Conservation (phyloP, 1,140 invertebrate species). For the Zaprionus ornatus region DNA sequence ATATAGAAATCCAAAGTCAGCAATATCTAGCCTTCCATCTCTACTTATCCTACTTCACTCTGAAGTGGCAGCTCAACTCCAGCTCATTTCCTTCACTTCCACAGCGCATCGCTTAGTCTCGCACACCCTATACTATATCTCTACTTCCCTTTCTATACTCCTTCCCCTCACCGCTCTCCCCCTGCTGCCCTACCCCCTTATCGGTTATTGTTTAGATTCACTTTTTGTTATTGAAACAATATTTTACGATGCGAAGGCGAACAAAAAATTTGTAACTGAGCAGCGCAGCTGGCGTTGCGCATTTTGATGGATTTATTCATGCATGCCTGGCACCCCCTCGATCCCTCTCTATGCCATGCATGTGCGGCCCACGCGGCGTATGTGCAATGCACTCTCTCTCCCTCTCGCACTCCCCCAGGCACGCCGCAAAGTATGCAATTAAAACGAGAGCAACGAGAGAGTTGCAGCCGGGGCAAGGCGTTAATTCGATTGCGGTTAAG, state of each 20-base stretch:
- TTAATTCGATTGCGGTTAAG: slow-evolving; percentile 42
- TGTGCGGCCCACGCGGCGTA: slow-evolving; percentile 12
- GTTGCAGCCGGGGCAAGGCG: slow-evolving; percentile 25
- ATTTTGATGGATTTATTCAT: slow-evolving; percentile 56
- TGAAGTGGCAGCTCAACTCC: too few relatives aligned
- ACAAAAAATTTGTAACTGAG: slow-evolving; percentile 29
- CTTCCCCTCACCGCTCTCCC: neutral
- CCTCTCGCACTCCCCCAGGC: neutral
- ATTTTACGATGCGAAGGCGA: slow-evolving; percentile 21
- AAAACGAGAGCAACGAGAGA: slow-evolving; percentile 16
- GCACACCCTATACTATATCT: neutral
- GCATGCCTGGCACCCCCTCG: slow-evolving; percentile 5
- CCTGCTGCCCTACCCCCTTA: neutral
- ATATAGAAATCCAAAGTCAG: too few relatives aligned
- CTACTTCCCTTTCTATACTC: neutral
- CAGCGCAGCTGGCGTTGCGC: slow-evolving; percentile 33
- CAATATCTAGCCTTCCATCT: too few relatives aligned
- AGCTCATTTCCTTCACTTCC: neutral
- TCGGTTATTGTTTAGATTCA: slow-evolving; percentile 38
- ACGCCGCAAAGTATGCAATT: slow-evolving; percentile 55
- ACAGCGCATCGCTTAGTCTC: neutral
- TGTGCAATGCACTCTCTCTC: neutral
- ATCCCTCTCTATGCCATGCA: neutral
- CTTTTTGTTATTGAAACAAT: slow-evolving; percentile 40
- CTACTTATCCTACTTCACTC: too few relatives aligned